Base-by-base conservation (phyloP, 2,888 invertebrate species). In the Lissonota sp. region DNA sequence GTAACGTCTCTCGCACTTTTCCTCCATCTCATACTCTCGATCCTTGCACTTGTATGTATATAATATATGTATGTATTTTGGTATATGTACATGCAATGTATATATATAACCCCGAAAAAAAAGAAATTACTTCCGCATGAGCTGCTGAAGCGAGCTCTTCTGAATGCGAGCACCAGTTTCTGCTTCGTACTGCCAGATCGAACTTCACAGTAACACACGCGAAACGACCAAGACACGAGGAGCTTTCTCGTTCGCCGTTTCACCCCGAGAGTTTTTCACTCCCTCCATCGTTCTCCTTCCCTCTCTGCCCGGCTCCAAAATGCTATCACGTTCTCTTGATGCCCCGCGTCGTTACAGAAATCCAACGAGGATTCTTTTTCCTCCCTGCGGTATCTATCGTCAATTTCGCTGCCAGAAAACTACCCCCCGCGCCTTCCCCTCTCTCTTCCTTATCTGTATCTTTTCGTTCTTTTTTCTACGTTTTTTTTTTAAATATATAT, bases 71-170 rank as follows among this genome's bases (percentile, higher is more conserved):
- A 26, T 26, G 26, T 26, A 26, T 26, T 26, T 26, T 26, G 26
- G 26, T 26, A 26, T 26, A 26, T 26, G 26, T 26, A 26, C 26
- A 26, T 26, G 26, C 26, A 26, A 26, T 26, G 26, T 26, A 26
- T 26, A 26, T 3, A 26, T 26, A 26, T 26, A 26, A 26, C 26
- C 26, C 26, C 26, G 26, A 26, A 26, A 26, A 26, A 26, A 26
- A 26, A 26, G 55, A 62, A 74, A 77, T 77, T 79, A 76, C 73
- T 77, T 80, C 77, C 76, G 66, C 69, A 55, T 77, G 77, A 62
- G 80, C 64, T 66, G 55, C 77, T 70, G 80, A 82, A 79, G 73
- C 70, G 70, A 71, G 81, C 73, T 81, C 58, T 62, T 77, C 67
- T 46, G 63, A 64, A 70, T 74, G 58, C 26, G 26, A 26, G 62